Evolutionary conservation across 2,797 vertebrate species (phyloP).

Genomic region (Nasua narica): DNA sequence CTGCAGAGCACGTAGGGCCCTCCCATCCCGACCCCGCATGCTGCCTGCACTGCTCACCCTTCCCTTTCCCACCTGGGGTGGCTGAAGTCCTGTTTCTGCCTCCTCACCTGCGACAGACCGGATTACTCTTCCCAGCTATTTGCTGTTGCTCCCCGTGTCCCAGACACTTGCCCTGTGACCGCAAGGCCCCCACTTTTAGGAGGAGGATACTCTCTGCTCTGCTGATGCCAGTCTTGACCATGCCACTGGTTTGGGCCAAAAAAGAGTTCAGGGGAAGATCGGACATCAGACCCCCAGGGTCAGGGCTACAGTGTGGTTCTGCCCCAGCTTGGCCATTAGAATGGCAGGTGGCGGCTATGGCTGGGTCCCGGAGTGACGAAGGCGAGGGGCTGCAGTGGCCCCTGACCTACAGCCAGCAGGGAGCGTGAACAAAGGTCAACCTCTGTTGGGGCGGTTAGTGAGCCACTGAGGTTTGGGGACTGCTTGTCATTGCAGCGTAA

Average conservation of each 20-base stretch:
- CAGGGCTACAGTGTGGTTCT: fast-evolving
- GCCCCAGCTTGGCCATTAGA: fast-evolving
- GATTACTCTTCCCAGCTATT: no score
- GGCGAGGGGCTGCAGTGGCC: neutral
- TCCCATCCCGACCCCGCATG: fast-evolving
- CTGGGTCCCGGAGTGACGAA: neutral
- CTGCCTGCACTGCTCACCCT: fast-evolving
- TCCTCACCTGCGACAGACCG: fast-evolving
- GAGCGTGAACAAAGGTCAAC: neutral
- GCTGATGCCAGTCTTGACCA: fast-evolving
- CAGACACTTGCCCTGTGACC: neutral
- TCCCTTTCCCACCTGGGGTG: fast-evolving
- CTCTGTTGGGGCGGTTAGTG: fast-evolving
- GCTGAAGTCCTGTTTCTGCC: neutral
- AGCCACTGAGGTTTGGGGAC: neutral
- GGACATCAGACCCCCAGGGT: neutral
- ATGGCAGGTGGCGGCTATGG: fast-evolving
- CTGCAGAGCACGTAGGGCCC: fast-evolving
- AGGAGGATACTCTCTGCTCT: neutral
- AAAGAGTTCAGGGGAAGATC: neutral
- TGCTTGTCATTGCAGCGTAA: no score
- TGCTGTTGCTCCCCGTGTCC: fast-evolving
- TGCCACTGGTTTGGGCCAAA: neutral
- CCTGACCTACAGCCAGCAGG: neutral
- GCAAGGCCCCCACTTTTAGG: fast-evolving